These are phyloP conservation scores for Nycticryphes semicollaris DNA, from an alignment of 2,113 vertebrate species.

Conservation along the genomic window DNA sequence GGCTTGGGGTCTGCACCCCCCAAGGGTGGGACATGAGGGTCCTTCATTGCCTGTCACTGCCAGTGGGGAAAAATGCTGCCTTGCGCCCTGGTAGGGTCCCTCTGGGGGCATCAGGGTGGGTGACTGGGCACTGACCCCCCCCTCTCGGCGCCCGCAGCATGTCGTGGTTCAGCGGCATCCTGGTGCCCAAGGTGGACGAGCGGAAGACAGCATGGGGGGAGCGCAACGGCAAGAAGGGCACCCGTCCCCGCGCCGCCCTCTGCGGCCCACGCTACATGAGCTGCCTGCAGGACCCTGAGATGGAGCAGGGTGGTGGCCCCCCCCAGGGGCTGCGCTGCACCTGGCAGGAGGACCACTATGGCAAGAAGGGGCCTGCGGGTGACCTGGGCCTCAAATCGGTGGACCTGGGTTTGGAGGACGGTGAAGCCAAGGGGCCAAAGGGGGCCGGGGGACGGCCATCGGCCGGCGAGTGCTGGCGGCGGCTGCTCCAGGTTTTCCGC, in stretches of 20 bases:
- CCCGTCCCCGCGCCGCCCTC: slow-evolving; percentile 84
- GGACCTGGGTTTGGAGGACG: slow-evolving; percentile 86
- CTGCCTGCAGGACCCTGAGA: slow-evolving; percentile 92
- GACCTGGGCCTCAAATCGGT: slow-evolving; percentile 87
- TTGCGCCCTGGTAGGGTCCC: neutral
- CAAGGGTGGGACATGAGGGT: neutral
- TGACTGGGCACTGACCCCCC: neutral
- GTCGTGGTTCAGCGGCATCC: slow-evolving; percentile 97
- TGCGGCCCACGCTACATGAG: slow-evolving; percentile 93
- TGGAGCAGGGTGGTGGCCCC: slow-evolving; percentile 58
- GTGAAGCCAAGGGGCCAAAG: slow-evolving; percentile 74
- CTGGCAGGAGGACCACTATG: slow-evolving; percentile 94
- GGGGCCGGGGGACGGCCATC: slow-evolving; percentile 33
- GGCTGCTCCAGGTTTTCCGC: slow-evolving; percentile 88
- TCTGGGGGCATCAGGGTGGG: neutral
- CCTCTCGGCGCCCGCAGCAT: slow-evolving; percentile 47
- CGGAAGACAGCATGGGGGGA: slow-evolving; percentile 95
- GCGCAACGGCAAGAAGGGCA: slow-evolving; percentile 92
- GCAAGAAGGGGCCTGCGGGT: slow-evolving; percentile 77
- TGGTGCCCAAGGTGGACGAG: slow-evolving; percentile 96
- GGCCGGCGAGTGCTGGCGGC: slow-evolving; percentile 81
- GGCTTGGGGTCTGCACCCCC: neutral
- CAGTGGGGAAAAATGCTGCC: neutral
- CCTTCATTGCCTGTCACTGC: too few species aligned
- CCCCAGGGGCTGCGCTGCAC: slow-evolving; percentile 78